Evolutionary conservation across 2,888 invertebrate species (phyloP).

Genomic region (Lithophane socia): DNA sequence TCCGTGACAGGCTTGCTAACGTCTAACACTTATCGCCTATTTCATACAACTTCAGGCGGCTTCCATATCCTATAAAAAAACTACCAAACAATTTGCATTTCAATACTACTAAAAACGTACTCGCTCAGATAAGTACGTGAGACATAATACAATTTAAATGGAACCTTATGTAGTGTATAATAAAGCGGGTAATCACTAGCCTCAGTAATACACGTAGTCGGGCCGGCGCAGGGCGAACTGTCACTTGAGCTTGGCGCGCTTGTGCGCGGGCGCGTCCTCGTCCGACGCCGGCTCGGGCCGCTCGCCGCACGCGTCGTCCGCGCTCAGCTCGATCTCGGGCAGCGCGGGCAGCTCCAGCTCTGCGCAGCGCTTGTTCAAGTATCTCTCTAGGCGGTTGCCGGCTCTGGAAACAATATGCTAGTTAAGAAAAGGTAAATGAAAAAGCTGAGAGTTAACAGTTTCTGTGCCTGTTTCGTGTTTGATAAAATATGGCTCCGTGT

Average conservation of each 20-base stretch:
- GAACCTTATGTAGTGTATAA: slow-evolving; percentile 34
- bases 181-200: slow-evolving; percentile 41
- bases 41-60: slow-evolving; percentile 32
- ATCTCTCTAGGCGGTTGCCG: slow-evolving; percentile 93
- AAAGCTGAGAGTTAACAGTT: background rate
- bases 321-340: slow-evolving; percentile 81
- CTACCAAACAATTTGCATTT: slow-evolving; percentile 37
- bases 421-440: too few species aligned
- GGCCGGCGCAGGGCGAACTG: slow-evolving; percentile 66
- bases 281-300: slow-evolving; percentile 61
- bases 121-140: slow-evolving; percentile 27
- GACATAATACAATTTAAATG: slow-evolving; percentile 39
- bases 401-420: slow-evolving; percentile 89
- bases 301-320: slow-evolving; percentile 56
- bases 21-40: slow-evolving; percentile 27
- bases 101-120: slow-evolving; percentile 49
- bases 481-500: background rate
- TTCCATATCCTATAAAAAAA: slow-evolving; percentile 27
- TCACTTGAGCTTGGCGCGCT: slow-evolving; percentile 82
- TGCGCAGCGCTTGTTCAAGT: slow-evolving; percentile 93
- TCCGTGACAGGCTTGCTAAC: slow-evolving; percentile 20
- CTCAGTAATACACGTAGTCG: slow-evolving; percentile 79
- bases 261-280: slow-evolving; percentile 70
- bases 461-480: background rate
- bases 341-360: slow-evolving; percentile 91